A percentile compares a stretch with the other conserved stretches of the same genome.
phyloP scores from a whole-genome alignment of 2,888 invertebrate species.

The Lordiphosa andalusiaca region DNA sequence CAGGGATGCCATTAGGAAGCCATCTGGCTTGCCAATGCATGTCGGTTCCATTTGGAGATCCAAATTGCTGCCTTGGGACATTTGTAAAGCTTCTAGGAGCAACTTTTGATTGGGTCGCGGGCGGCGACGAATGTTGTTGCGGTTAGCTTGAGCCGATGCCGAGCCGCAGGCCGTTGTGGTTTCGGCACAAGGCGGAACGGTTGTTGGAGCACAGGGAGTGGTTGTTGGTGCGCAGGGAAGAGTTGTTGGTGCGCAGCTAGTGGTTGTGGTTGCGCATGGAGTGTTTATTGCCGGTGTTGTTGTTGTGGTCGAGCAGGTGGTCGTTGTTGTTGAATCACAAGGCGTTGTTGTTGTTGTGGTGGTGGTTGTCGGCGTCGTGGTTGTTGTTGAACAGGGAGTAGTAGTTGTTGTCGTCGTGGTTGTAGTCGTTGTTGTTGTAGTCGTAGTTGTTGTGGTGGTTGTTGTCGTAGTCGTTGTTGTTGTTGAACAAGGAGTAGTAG shows the following conservation, averaged over 20 bases:
- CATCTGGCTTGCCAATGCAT: conserved; percentile 58
- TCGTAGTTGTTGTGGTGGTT: neutral
- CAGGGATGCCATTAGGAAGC: conserved; percentile 58
- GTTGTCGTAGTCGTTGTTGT: conserved; percentile 10
- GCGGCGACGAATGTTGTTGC: conserved; percentile 14
- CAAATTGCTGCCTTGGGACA: neutral
- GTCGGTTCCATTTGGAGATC: conserved; percentile 29
- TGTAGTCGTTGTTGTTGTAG: conserved; percentile 10
- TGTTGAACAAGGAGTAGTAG: conserved; percentile 6
- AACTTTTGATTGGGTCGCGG: conserved; percentile 28
- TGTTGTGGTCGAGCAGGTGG: neutral
- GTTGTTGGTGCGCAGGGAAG: conserved; percentile 15
- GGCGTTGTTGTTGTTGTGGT: conserved; percentile 10
- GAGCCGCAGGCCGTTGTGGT: conserved; percentile 7
- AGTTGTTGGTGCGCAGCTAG: neutral
- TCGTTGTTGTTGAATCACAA: neutral
- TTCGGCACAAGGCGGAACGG: neutral
- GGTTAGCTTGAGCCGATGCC: conserved; percentile 9
- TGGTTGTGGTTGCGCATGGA: conserved; percentile 1
- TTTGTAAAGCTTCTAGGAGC: conserved; percentile 31
- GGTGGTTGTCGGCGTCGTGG: conserved; percentile 1
- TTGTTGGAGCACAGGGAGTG: conserved; percentile 2
- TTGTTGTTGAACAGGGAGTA: neutral
- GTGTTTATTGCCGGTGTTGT: neutral
- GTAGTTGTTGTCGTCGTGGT: conserved; percentile 16